Evolutionary conservation across 2,113 vertebrate genomes (phyloP), one percentile per base, ranked within the genome.

Genomic region (Synchiropus splendidus): DNA sequence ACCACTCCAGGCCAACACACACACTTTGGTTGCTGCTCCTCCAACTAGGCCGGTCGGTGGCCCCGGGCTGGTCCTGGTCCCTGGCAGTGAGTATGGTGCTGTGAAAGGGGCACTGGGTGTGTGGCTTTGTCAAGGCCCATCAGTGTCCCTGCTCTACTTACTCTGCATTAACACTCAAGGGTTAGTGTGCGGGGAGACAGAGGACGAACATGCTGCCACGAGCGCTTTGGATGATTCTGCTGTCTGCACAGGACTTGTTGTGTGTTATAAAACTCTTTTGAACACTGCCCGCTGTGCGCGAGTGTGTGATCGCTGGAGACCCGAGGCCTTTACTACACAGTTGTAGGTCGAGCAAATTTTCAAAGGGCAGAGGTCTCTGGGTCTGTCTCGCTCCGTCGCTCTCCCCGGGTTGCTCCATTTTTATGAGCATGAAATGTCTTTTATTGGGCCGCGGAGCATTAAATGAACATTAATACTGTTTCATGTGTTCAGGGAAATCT

Each of bases 71-170:
- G 61, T 64, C 77, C 70, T 70, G 65, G 72, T 79, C 70, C 45
- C 51, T 63, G 70, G 67, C 72, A 58, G 68, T 42, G 49, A 55
- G 55, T 57, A 47, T 59, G 60, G 57, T 67, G 44, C 64, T 52
- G 47, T 36, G 16, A 72, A 54, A 58, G 58, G 64, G 56, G 51
- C 43, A 48, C 58, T 38, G 65, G 61, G 67, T 72, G 67, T 77
- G 74, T 69, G 74, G 70, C 74, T 78, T 81, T 81, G 79, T 81
- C 79, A 70, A 57, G 76, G 70, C 72, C 72, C 79, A 79, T 76
- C 76, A 79, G 64, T 74, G 74, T 76, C 76, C 67, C 74, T 74
- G 76, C 76, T 79, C 76, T 62, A 77, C 67, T 79, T 78, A 67
- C 46, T 61, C 50, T 72, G 58, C 62, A 72, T 71, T 64, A 67